phyloP scores from a whole-genome alignment of 2,888 invertebrate genomes.

The Pedicia rivosa region DNA sequence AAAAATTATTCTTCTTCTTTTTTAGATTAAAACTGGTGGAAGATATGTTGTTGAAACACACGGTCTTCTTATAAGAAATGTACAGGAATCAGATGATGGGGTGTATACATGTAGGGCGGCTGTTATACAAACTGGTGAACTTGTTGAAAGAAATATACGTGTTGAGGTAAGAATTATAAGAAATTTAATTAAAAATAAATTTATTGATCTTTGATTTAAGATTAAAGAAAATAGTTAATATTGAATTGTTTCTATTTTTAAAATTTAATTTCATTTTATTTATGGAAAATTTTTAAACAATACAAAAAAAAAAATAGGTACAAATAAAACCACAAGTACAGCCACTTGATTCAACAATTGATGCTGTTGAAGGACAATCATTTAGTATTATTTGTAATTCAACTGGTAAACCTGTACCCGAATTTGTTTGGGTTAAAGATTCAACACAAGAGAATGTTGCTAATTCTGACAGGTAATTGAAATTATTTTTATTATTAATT shows the following conservation, averaged over 20 bases:
- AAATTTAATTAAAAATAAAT: slow-evolving; percentile 1
- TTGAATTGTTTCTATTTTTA: slow-evolving; percentile 18
- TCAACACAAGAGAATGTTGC: slow-evolving; percentile 56
- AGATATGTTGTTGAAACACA: slow-evolving; percentile 59
- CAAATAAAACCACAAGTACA: slow-evolving; percentile 59
- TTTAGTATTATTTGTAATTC: slow-evolving; percentile 63
- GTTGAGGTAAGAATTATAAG: slow-evolving; percentile 66
- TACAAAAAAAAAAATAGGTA: no score
- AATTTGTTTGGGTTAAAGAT: slow-evolving; percentile 68
- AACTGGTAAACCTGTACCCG: slow-evolving; percentile 69
- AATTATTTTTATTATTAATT: no score
- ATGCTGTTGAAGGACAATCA: slow-evolving; percentile 67
- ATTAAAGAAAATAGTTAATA: no score
- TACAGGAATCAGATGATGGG: slow-evolving; percentile 70
- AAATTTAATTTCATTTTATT: no score
- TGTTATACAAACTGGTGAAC: slow-evolving; percentile 64
- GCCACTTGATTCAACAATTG: slow-evolving; percentile 39
- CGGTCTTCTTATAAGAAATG: slow-evolving; percentile 59
- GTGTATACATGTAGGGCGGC: slow-evolving; percentile 77
- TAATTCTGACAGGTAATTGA: slow-evolving; percentile 43
- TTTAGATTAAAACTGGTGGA: slow-evolving; percentile 46
- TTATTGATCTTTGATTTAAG: neutral
- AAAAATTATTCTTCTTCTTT: neutral
- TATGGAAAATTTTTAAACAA: no score
- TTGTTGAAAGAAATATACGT: slow-evolving; percentile 59